Percentiles rank a stretch among this genome's conserved stretches.
Evolutionary conservation across 2,797 vertebrate species (phyloP).

Genomic region (Myripristis jacobus): DNA sequence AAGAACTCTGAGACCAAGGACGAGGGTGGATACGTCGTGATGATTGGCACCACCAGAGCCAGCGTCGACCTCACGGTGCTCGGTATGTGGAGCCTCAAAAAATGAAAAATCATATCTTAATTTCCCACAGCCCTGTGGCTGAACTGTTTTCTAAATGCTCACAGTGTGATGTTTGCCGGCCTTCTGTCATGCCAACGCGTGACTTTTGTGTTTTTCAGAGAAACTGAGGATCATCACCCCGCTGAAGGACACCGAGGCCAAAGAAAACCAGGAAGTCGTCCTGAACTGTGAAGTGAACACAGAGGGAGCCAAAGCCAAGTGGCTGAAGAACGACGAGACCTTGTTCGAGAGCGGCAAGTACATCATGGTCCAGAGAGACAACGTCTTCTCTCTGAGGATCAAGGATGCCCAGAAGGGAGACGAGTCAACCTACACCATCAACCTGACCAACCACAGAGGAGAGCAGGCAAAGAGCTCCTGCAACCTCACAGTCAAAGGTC

Average conservation of each 20-base stretch:
- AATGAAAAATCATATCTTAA: too few relatives aligned
- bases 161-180: neutral
- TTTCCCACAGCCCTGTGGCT: too few relatives aligned
- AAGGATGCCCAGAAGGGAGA: conserved; percentile 89
- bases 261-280: conserved; percentile 91
- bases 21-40: conserved; percentile 88
- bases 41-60: conserved; percentile 90
- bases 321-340: conserved; percentile 93
- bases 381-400: conserved; percentile 94
- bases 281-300: conserved; percentile 98
- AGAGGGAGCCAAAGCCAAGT: conserved; percentile 97
- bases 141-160: neutral
- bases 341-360: conserved; percentile 97
- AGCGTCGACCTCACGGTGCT: conserved; percentile 89
- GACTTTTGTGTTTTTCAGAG: conserved; percentile 80
- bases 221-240: conserved; percentile 94
- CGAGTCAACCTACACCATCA: conserved; percentile 87
- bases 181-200: neutral
- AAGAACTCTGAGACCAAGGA: conserved; percentile 87
- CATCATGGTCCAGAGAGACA: conserved; percentile 93
- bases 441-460: conserved; percentile 91
- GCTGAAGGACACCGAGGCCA: conserved; percentile 90
- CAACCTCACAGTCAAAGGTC: conserved; percentile 89
- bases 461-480: conserved; percentile 91
- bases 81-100: conserved; percentile 80